Evolutionary conservation across 2,113 vertebrate genomes (phyloP).

Genomic region (Empidonax traillii): DNA sequence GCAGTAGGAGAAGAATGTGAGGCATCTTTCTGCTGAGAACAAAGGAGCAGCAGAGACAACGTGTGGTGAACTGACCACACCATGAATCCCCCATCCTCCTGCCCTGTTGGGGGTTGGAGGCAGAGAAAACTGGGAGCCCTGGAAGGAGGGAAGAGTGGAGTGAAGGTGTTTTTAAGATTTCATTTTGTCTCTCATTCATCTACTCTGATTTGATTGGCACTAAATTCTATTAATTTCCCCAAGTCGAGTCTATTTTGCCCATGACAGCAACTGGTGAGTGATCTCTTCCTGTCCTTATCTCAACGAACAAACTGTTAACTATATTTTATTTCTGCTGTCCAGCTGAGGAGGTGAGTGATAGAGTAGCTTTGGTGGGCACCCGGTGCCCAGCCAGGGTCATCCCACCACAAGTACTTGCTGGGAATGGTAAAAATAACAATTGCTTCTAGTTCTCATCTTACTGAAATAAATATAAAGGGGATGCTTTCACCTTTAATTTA

Average conservation of each 20-base stretch:
- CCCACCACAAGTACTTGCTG: background rate
- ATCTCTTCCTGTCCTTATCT: background rate
- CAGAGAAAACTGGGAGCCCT: background rate
- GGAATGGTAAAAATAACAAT: background rate
- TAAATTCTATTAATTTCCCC: background rate
- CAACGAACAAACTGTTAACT: background rate
- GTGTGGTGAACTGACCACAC: background rate
- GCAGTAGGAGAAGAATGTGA: background rate
- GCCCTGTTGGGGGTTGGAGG: background rate
- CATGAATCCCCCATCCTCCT: background rate
- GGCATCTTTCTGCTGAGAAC: background rate
- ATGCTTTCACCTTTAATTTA: background rate
- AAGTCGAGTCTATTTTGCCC: background rate
- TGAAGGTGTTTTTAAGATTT: background rate
- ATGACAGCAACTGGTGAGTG: background rate
- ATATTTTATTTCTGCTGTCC: background rate
- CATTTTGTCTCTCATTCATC: background rate
- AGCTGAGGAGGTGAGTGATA: background rate
- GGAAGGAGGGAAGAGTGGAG: background rate
- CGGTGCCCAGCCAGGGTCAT: background rate
- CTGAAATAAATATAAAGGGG: background rate
- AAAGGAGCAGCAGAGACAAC: background rate
- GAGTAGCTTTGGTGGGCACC: background rate
- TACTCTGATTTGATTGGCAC: background rate
- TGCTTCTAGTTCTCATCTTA: background rate